phyloP scores from a whole-genome alignment of 2,888 invertebrate species.

The Melangyna quadrimaculata region DNA sequence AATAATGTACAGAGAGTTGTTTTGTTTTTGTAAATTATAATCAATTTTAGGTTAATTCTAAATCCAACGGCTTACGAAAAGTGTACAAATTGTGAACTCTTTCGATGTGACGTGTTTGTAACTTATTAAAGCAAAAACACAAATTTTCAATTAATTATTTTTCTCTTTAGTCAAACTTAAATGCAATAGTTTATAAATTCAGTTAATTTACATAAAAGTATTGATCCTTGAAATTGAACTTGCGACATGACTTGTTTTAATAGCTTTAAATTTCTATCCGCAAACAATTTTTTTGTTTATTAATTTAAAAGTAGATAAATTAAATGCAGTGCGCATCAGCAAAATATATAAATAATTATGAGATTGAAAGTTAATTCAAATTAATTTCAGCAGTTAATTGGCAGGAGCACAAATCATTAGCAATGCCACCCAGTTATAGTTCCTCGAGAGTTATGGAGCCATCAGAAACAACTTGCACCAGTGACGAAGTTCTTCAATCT shows the following conservation, averaged over 20 bases:
- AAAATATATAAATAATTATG: neutral
- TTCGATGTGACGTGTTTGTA: neutral
- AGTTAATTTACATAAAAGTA: neutral
- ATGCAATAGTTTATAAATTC: no score
- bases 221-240: neutral
- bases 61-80: neutral
- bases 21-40: neutral
- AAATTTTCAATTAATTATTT: neutral
- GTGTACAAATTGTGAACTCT: neutral
- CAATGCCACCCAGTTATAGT: conserved; percentile 77
- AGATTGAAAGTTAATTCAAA: neutral
- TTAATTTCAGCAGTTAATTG: neutral
- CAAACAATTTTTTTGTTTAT: neutral
- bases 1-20: neutral
- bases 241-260: neutral
- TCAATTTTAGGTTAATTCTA: neutral
- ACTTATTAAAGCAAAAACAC: neutral
- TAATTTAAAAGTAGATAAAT: neutral
- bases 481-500: conserved; percentile 73
- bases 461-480: conserved; percentile 74
- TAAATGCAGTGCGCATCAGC: neutral
- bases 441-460: conserved; percentile 72
- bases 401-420: neutral
- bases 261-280: neutral
- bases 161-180: neutral